Percentiles rank a stretch among this genome's conserved stretches.
Evolutionary conservation across 2,113 vertebrate species (phyloP).

Genomic region (Laterallus jamaicensis): DNA sequence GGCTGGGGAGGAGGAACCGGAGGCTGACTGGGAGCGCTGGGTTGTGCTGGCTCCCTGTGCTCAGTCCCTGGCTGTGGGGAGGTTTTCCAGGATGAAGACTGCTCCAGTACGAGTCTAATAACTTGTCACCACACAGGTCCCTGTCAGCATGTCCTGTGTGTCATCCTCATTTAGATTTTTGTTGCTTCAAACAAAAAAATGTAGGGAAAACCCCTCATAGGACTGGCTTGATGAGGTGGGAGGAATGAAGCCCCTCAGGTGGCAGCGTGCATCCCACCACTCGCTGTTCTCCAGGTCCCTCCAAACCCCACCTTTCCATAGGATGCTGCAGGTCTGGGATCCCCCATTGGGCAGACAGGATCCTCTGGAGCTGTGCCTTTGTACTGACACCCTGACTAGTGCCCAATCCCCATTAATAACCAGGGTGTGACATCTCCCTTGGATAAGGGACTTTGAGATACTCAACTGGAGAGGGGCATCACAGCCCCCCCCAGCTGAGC

Average conservation of each 20-base stretch:
- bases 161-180: background rate
- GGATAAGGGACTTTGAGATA: background rate
- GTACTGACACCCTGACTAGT: accelerated
- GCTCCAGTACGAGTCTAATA: background rate
- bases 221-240: background rate
- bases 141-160: background rate
- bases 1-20: background rate
- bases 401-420: background rate
- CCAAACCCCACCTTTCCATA: background rate
- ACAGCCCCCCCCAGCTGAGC: background rate
- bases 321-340: background rate
- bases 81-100: background rate
- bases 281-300: background rate
- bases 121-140: background rate
- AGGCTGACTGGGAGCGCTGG: background rate
- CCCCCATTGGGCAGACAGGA: background rate
- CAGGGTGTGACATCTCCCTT: background rate
- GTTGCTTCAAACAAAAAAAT: background rate
- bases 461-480: background rate
- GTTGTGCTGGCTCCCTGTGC: background rate
- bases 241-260: background rate
- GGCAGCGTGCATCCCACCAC: accelerated
- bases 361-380: background rate
- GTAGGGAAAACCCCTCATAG: no score
- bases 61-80: background rate